Base-by-base conservation (phyloP, 2,113 vertebrate species). In the Xiphorhynchus elegans region DNA sequence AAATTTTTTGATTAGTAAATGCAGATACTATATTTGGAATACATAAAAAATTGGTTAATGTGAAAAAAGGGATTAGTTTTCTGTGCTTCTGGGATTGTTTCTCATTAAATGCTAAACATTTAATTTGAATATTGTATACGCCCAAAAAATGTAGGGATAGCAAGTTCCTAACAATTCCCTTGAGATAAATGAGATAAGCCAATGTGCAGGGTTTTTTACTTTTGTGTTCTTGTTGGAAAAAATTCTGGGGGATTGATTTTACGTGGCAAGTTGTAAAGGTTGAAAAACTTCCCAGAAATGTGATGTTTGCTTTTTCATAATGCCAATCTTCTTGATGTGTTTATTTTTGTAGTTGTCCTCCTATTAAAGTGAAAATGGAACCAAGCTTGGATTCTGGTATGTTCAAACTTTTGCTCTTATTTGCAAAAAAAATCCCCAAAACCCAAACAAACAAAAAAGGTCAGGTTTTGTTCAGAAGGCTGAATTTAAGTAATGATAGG, bases 331-430 rank as follows among this genome's bases (percentile, higher is more conserved):
- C 73, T 93, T 89, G 6, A 53, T 73, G 60, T 86, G n/a, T 66
- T 75, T 87, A 4, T 93, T 81, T 88, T 94, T 97, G 37, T 95
- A 98, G 98, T 42, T 97, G 89, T 80, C 35, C 73, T 93, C 35
- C 98, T 42, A 60, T 98, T 91, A 96, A 97, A 90, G 98, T 98
- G 96, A 98, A 98, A 96, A 96, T 31, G 0, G 98, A 98, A 56
- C 97, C 98, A 64, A 93, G 64, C 3, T 97, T 98, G 76, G 98
- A 98, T 78, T 96, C 96, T 85, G 98, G 98, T 98, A 98, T 1
- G 98, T 98, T 79, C 44, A 59, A 52, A 67, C 17, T 62, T 79
- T 84, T 85, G 11, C 23, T 10, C 17, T 67, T 46, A 7, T 79
- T 75, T 76, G 17, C 13, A 44, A n/a, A 2, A 20, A 5, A 33